Evolutionary conservation across 2,797 vertebrate species (phyloP).

Genomic region (Paratrypauchen microcephalus): DNA sequence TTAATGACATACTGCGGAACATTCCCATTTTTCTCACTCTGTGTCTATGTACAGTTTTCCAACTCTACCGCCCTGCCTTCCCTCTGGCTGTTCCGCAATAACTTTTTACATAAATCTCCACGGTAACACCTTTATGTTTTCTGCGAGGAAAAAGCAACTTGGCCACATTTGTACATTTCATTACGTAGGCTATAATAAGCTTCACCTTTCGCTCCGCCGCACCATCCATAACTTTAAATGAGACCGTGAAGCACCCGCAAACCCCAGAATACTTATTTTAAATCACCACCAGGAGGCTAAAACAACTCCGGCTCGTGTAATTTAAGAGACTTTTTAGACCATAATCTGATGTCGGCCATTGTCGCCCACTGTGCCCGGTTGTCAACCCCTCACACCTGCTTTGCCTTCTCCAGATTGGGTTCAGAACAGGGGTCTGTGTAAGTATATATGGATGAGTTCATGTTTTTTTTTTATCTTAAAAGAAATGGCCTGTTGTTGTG

Average conservation of each 20-base stretch:
- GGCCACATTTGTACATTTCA: conserved; percentile 16
- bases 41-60: not conserved
- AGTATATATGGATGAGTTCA: not conserved
- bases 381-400: not conserved
- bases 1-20: too few species aligned
- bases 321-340: conserved; percentile 16
- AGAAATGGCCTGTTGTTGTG: not conserved
- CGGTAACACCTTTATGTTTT: conserved; percentile 13
- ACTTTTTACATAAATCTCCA: conserved; percentile 12
- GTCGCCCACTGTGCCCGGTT: conserved; percentile 10
- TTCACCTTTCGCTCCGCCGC: not conserved
- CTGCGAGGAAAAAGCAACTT: conserved; percentile 16
- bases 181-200: conserved; percentile 8
- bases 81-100: conserved; percentile 5
- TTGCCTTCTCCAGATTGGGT: not conserved
- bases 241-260: conserved; percentile 6
- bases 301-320: not conserved
- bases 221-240: conserved; percentile 4
- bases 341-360: conserved; percentile 13
- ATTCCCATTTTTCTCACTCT: not conserved
- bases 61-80: not conserved
- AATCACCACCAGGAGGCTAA: conserved; percentile 7
- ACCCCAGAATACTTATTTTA: conserved; percentile 8
- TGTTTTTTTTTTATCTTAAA: too few species aligned
- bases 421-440: not conserved